Conservation (phyloP, 2,113 vertebrate genomes). For the Pardalotus punctatus region DNA sequence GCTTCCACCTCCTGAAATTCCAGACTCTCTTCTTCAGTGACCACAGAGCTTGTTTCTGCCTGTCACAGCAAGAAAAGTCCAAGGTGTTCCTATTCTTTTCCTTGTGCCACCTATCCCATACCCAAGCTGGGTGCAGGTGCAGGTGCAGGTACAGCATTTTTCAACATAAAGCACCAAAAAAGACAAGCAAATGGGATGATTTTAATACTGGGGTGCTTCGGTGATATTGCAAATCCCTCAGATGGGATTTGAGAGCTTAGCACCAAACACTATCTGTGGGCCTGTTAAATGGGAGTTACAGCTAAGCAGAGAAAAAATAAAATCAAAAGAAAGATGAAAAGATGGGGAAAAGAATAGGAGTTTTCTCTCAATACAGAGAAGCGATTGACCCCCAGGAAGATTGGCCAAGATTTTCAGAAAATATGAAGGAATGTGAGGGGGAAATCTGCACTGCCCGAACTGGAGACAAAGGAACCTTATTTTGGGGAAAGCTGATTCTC, state of each 20-base stretch:
- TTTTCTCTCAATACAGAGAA: background rate
- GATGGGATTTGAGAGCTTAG: background rate
- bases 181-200: background rate
- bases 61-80: background rate
- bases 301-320: background rate
- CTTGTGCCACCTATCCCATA: background rate
- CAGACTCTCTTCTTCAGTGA: background rate
- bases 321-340: background rate
- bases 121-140: background rate
- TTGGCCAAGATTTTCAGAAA: background rate
- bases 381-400: background rate
- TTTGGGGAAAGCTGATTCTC: background rate
- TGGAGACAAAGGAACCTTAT: background rate
- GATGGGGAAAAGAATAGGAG: background rate
- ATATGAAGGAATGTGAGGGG: background rate
- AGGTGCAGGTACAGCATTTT: too few species aligned
- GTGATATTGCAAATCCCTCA: background rate
- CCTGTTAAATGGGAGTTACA: background rate
- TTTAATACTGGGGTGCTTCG: background rate
- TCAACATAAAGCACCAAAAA: background rate
- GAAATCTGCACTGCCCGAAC: background rate
- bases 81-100: background rate
- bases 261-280: background rate
- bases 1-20: background rate
- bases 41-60: background rate